Evolutionary conservation across 2,888 invertebrate species (phyloP), one percentile per base, ranked within the genome.

Genomic region (Agonopterix alstromeriana): DNA sequence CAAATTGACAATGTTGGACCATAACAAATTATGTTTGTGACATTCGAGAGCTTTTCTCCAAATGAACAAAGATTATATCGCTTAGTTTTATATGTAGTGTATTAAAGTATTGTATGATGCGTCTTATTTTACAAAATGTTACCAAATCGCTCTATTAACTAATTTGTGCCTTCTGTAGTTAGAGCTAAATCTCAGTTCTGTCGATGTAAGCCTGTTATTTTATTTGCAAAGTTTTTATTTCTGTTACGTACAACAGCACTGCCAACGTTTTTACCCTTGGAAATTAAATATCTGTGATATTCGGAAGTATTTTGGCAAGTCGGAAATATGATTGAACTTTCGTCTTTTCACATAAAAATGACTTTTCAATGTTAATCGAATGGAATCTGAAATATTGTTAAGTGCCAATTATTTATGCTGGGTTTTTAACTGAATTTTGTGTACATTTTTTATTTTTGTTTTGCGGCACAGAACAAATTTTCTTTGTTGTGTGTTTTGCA

Each of bases 231-330:
- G 59, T 61, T 65, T 70, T 63, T 60, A 60, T 65, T 66, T 61
- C 53, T 60, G 55, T 68, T 70, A 62, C 56, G 27, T 27, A 27
- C 27, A 27, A 27, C 55, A 54, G 51, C 56, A 52, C 58, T 52
- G 54, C 61, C 62, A 56, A 60, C 50, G 57, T 55, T 59, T 60
- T 62, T 58, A 67, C 59, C 67, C 74, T 73, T 71, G 65, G 65
- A 72, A 73, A 70, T 65, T 65, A 52, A 68, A 66, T 65, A 73
- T 72, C 82, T 83, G 84, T 82, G 84, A 83, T 83, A 82, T 57
- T 60, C 55, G 54, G 57, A 61, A 67, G 56, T 57, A 65, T 57
- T 60, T 65, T 60, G 62, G 56, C 63, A 58, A 49, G 64, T 57
- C 58, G 56, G 58, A 59, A 63, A 55, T 58, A 63, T 62, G 51